phyloP scores from a whole-genome alignment of 2,797 vertebrate genomes.

The Sebastes hubbsi region DNA sequence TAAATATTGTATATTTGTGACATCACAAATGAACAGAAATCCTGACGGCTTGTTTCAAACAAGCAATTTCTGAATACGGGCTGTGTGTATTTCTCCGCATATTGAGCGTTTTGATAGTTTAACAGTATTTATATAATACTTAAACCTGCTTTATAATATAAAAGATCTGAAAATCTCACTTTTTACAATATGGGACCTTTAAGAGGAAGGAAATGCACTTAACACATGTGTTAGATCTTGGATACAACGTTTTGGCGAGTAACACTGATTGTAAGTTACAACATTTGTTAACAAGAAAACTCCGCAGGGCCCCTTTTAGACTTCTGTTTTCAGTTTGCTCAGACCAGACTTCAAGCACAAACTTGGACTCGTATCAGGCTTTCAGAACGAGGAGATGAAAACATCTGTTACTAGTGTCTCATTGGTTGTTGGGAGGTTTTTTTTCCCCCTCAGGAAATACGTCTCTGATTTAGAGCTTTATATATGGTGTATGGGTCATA shows the following conservation, averaged over 20 bases:
- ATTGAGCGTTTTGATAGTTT: too few species aligned
- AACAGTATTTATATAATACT: too few species aligned
- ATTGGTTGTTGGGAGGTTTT: neutral
- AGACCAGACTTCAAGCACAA: neutral
- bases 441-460: neutral
- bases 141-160: too few species aligned
- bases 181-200: too few species aligned
- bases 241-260: neutral
- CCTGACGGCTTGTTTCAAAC: too few species aligned
- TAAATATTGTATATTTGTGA: too few species aligned
- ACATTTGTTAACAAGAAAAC: neutral
- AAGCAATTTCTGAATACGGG: too few species aligned
- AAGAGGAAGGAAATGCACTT: neutral
- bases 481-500: neutral
- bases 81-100: too few species aligned
- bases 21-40: too few species aligned
- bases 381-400: neutral
- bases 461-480: neutral
- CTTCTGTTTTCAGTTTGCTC: slow-evolving; percentile 12
- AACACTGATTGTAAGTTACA: neutral
- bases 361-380: neutral
- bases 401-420: neutral
- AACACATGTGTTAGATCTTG: neutral
- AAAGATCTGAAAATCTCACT: too few species aligned
- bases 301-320: neutral